These are phyloP conservation scores for Laticauda colubrina DNA, from an alignment of 2,113 vertebrate genomes.

Conservation along the genomic window DNA sequence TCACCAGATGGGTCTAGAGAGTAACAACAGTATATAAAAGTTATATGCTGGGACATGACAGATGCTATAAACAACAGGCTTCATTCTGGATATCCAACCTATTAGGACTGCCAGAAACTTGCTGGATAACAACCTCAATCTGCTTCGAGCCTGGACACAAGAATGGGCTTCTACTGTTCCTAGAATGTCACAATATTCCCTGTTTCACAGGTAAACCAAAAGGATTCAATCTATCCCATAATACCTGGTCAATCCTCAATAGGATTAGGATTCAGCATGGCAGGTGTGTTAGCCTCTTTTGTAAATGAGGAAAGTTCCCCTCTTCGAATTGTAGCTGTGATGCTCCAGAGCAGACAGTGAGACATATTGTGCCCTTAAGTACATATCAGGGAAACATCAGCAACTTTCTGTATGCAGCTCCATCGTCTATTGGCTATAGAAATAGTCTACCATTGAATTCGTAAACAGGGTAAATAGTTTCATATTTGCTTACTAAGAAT, in stretches of 20 bases:
- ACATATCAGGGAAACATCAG: background rate
- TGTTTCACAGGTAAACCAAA: background rate
- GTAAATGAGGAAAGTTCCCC: too few relatives aligned
- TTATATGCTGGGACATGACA: too few relatives aligned
- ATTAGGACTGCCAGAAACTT: background rate
- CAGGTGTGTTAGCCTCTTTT: too few relatives aligned
- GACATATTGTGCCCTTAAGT: too few relatives aligned
- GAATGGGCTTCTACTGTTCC: too few relatives aligned
- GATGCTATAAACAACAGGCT: background rate
- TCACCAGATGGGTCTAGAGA: too few relatives aligned
- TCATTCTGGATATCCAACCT: background rate
- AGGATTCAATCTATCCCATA: background rate
- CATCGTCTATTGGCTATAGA: background rate
- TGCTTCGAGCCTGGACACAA: too few relatives aligned
- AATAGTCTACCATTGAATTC: background rate
- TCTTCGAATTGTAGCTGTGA: too few relatives aligned
- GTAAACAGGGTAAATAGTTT: background rate
- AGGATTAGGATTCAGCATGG: background rate
- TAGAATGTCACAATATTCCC: too few relatives aligned
- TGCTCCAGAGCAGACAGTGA: too few relatives aligned
- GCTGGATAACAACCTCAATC: too few relatives aligned
- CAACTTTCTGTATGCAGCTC: background rate
- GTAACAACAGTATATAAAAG: too few relatives aligned
- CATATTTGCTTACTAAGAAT: background rate
- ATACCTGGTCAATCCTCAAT: background rate